Conservation (phyloP, 2,888 invertebrate genomes). For the Hanleya hanleyi region DNA sequence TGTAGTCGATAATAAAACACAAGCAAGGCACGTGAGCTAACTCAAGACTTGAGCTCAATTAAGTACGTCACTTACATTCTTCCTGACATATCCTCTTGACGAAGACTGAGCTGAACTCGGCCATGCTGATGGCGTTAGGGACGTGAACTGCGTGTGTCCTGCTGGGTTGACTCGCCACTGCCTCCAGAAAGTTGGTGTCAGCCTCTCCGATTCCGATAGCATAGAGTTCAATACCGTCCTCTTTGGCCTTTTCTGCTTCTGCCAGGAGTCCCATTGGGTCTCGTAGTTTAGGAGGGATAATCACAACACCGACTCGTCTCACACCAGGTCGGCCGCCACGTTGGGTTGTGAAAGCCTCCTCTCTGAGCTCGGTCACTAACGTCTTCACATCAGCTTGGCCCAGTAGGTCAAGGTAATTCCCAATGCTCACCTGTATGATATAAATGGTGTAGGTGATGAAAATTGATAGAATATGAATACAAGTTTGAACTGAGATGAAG, state of each 20-base stretch:
- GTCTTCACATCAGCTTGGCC: neutral
- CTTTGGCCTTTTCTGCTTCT: neutral
- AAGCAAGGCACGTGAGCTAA: no score
- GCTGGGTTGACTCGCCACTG: neutral
- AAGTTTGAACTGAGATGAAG: no score
- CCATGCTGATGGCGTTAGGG: neutral
- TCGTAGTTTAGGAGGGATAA: neutral
- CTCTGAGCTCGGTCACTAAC: neutral
- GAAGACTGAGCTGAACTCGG: neutral
- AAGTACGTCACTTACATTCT: no score
- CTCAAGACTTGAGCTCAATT: no score
- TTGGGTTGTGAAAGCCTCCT: neutral
- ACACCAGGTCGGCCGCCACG: neutral
- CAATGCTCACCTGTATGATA: neutral
- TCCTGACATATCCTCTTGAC: neutral
- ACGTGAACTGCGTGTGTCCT: neutral
- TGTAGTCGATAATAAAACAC: no score
- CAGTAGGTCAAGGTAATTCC: neutral
- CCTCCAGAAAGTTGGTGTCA: neutral
- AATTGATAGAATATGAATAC: no score
- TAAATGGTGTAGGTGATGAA: no score
- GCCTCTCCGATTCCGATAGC: neutral
- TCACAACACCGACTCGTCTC: neutral
- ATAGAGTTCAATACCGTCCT: neutral
- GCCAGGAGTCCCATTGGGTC: neutral